Conservation (phyloP, 2,888 invertebrate genomes). For the Didymodactylos carnosus region DNA sequence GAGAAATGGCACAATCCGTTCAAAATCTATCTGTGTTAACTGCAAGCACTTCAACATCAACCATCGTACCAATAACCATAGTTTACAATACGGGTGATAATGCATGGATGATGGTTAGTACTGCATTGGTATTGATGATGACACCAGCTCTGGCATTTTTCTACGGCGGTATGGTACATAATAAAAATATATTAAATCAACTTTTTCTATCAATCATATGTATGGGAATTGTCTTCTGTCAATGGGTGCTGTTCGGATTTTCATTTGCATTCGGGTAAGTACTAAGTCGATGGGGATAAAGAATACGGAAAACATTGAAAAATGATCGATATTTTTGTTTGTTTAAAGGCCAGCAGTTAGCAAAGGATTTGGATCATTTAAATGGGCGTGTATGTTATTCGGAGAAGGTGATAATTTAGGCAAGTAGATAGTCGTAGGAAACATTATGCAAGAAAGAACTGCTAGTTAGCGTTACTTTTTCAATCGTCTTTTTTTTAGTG, state of each 20-base stretch:
- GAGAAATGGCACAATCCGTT: no score
- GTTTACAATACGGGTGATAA: not conserved
- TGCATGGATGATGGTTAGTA: not conserved
- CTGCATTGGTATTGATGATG: not conserved
- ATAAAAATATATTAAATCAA: not conserved
- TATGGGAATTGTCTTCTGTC: not conserved
- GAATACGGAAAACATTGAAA: no score
- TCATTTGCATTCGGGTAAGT: not conserved
- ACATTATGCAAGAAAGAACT: no score
- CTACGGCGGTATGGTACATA: not conserved
- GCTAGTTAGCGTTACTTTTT: no score
- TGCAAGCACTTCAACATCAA: no score
- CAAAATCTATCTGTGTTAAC: no score
- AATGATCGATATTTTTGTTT: no score
- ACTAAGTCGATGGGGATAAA: no score
- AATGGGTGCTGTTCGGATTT: not conserved
- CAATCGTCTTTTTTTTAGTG: no score
- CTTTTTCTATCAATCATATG: not conserved
- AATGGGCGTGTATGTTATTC: not conserved
- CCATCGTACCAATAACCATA: not conserved
- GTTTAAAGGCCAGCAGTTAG: not conserved
- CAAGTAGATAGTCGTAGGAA: no score
- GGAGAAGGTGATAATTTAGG: not conserved
- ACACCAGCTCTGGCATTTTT: not conserved
- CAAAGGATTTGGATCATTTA: not conserved